phyloP scores from a whole-genome alignment of 2,113 vertebrate genomes.

The Emydocephalus ijimae region DNA sequence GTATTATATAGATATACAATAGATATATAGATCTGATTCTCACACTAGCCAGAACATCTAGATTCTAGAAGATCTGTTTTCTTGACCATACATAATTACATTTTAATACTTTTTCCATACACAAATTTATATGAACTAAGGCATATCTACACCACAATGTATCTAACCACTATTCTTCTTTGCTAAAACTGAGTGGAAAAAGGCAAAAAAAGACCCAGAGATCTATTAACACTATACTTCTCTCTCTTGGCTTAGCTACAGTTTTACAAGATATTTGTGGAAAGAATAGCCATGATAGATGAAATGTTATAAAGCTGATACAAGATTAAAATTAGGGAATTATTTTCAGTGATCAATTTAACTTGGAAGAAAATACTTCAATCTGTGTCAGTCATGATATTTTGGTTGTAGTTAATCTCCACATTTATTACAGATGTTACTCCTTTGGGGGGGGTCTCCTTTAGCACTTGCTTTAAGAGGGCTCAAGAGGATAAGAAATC shows the following conservation, averaged over 20 bases:
- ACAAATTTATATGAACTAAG: background rate
- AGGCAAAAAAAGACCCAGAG: background rate
- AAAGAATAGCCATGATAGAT: background rate
- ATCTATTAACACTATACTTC: background rate
- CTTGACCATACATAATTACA: background rate
- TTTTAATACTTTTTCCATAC: background rate
- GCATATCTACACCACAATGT: background rate
- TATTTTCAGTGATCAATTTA: background rate
- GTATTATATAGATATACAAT: background rate
- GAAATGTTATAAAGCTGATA: background rate
- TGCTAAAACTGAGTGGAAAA: background rate
- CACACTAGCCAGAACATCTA: background rate
- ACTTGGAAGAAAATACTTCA: background rate
- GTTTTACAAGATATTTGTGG: background rate
- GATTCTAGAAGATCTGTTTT: background rate
- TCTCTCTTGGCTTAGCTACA: background rate
- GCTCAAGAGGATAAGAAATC: background rate
- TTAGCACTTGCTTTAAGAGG: background rate
- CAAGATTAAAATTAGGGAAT: background rate
- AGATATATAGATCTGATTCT: background rate
- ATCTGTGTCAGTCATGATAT: background rate
- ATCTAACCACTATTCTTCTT: background rate
- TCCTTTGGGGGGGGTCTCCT: background rate
- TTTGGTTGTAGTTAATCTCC: background rate
- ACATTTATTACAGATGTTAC: background rate